phyloP scores from a whole-genome alignment of 1,140 invertebrate genomes.

The Formica exsecta region DNA sequence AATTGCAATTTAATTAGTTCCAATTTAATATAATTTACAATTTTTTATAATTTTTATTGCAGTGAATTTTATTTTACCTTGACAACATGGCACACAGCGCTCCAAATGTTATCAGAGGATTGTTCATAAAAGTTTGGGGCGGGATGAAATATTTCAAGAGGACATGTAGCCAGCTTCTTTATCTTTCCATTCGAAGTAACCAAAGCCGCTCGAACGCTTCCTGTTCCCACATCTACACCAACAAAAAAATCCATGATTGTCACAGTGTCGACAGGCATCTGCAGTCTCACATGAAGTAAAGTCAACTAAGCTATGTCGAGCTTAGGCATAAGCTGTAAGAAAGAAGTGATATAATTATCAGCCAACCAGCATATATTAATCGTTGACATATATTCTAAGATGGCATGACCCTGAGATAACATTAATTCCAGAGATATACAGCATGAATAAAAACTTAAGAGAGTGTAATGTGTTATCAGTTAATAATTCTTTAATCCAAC shows the following conservation, averaged over 20 bases:
- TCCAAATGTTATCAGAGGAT: slow-evolving; percentile 97
- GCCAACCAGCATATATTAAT: slow-evolving; percentile 48
- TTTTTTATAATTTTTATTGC: background rate
- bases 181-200: slow-evolving; percentile 90
- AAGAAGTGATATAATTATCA: slow-evolving; percentile 68
- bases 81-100: slow-evolving; percentile 89
- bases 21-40: background rate
- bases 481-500: slow-evolving; percentile 24
- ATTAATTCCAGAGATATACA: slow-evolving; percentile 54
- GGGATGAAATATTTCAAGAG: slow-evolving; percentile 93
- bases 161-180: slow-evolving; percentile 88
- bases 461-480: slow-evolving; percentile 48
- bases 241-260: slow-evolving; percentile 89
- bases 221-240: slow-evolving; percentile 97
- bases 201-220: slow-evolving; percentile 94
- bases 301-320: slow-evolving; percentile 54
- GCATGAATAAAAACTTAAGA: slow-evolving; percentile 32
- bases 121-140: slow-evolving; percentile 94
- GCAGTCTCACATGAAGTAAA: slow-evolving; percentile 27
- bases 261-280: background rate
- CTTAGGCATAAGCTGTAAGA: slow-evolving; percentile 58
- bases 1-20: slow-evolving; percentile 1
- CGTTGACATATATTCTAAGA: slow-evolving; percentile 65
- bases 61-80: slow-evolving; percentile 88
- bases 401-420: slow-evolving; percentile 81